Percentiles rank a stretch among this genome's conserved stretches.
These are phyloP conservation scores for Ardeotis arabs DNA, from an alignment of 2,113 vertebrate genomes.

Conservation along the genomic window DNA sequence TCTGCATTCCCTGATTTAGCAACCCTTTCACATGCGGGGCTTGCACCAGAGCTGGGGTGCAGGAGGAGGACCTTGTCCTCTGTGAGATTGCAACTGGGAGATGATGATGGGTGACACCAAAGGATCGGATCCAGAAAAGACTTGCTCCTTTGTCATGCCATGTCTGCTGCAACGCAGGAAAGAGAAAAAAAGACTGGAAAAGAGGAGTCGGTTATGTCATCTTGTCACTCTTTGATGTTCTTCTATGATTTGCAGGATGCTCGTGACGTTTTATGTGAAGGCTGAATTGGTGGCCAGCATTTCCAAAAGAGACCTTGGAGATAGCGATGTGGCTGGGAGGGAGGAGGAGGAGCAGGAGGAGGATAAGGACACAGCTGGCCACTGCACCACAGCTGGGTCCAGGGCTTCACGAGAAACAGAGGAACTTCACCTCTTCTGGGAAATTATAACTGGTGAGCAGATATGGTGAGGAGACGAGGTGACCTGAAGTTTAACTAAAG, in stretches of 20 bases:
- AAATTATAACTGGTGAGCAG: not conserved
- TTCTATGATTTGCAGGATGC: not conserved
- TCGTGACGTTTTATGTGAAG: not conserved
- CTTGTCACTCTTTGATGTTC: not conserved
- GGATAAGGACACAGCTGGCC: too few species aligned
- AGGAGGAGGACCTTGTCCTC: not conserved
- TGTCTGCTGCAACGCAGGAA: not conserved
- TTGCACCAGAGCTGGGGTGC: rapidly evolving
- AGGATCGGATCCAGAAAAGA: rapidly evolving
- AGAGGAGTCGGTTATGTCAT: not conserved
- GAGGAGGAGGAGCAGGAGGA: not conserved
- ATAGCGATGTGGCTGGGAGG: rapidly evolving
- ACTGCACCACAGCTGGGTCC: not conserved
- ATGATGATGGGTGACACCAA: rapidly evolving
- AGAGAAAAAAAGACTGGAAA: not conserved
- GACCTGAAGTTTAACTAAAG: not conserved
- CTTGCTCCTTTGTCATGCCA: not conserved
- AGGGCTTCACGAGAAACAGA: not conserved
- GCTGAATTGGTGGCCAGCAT: not conserved
- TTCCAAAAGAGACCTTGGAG: not conserved
- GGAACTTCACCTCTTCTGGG: not conserved
- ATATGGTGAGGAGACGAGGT: rapidly evolving
- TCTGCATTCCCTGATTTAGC: not conserved
- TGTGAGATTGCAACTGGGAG: rapidly evolving
- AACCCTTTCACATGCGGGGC: not conserved